Conservation (phyloP, 2,888 invertebrate genomes). For the Invenusta paracnida region DNA sequence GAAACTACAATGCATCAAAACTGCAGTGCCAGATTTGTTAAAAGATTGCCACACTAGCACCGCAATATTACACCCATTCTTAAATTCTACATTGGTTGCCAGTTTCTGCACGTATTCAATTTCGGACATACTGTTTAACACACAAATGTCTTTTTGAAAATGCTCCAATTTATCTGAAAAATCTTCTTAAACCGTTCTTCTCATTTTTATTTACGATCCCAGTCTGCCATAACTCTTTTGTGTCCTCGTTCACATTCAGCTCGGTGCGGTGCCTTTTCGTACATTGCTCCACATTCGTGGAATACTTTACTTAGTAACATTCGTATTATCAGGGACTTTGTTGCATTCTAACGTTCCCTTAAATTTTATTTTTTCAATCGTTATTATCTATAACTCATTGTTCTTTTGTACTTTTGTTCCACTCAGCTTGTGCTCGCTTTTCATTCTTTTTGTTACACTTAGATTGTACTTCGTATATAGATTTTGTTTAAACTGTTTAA, state of each 20-base stretch:
- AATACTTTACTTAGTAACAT: not conserved
- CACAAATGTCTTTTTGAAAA: not conserved
- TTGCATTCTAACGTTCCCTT: not conserved
- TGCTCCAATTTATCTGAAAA: not conserved
- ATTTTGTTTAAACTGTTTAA: too few species aligned
- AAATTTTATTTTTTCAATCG: not conserved
- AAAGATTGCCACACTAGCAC: not conserved
- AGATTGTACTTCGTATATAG: too few species aligned
- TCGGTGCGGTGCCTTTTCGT: not conserved
- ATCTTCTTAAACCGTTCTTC: not conserved
- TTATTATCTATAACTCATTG: not conserved
- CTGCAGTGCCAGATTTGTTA: not conserved
- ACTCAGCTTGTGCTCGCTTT: too few species aligned
- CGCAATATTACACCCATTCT: not conserved
- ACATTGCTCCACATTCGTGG: not conserved
- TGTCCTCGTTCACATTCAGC: not conserved
- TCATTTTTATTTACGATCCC: not conserved
- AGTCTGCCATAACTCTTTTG: not conserved
- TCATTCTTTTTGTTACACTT: too few species aligned
- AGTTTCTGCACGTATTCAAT: not conserved
- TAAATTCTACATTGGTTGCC: not conserved
- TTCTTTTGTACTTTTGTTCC: not conserved
- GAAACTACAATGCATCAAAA: not conserved
- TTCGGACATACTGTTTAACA: not conserved
- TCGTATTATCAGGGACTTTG: not conserved